Evolutionary conservation across 2,888 invertebrate species (phyloP), one percentile per base, ranked within the genome.

Genomic region (Agrochola macilenta): DNA sequence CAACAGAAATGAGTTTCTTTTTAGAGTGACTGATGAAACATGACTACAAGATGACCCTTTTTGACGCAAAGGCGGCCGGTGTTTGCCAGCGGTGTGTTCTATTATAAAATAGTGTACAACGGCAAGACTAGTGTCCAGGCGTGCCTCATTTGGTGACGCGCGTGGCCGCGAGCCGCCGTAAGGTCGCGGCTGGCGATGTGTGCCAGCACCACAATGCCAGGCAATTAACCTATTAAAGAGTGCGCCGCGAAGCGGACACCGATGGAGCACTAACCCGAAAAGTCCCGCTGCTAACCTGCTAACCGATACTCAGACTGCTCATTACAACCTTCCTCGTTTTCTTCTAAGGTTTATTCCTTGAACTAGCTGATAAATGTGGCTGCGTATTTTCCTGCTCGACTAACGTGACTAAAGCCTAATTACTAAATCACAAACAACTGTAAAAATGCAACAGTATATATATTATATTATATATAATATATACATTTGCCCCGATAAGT

Each of bases 201-300:
- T 96, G 95, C 96, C 95, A 96, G 95, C 94, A 94, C 94, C 92
- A 96, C 96, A 95, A 96, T 96, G 95, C 95, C 94, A 95, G 95
- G 92, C 95, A 95, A 96, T 96, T 96, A 96, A 95, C 95, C 95
- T 95, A 96, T 96, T 95, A 96, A 95, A 95, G 93, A 94, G 93
- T 94, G 90, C 91, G 93, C 91, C 88, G 92, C 91, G 90, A 93
- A 93, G 92, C 93, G 92, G 91, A 93, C 90, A 93, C 93, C 90
- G 91, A 91, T 93, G 91, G 94, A 93, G 93, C 94, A 95, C 94
- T 94, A 95, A 95, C 94, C 94, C 90, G 91, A 91, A 89, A 92
- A 91, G 90, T 93, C 93, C 93, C 90, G 85, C 88, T 89, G 90
- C 92, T 91, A 93, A 92, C 90, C 82, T 90, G 90, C 88, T 93